These are phyloP conservation scores for Antennarius striatus DNA, from an alignment of 2,113 vertebrate genomes.

Conservation along the genomic window DNA sequence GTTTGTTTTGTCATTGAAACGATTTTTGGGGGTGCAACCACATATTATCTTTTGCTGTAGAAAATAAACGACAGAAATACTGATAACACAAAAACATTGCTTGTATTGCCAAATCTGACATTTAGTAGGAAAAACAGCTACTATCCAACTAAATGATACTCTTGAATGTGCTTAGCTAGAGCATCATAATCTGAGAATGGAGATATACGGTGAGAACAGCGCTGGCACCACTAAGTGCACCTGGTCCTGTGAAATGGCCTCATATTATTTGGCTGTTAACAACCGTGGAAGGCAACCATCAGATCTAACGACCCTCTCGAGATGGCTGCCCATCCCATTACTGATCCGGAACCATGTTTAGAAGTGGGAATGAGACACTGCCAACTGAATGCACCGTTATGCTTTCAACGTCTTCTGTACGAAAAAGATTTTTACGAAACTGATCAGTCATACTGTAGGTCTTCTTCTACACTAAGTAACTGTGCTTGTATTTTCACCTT, in stretches of 20 bases:
- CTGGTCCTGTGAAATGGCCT: constrained; percentile 49
- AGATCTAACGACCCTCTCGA: constrained; percentile 48
- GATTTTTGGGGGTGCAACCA: background rate
- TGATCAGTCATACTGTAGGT: too few relatives aligned
- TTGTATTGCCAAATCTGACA: background rate
- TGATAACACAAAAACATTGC: too few relatives aligned
- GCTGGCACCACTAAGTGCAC: constrained; percentile 51
- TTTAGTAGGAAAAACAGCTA: constrained; percentile 10
- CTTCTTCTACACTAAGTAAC: constrained; percentile 5
- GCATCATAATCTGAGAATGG: constrained; percentile 27
- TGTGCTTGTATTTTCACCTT: too few relatives aligned
- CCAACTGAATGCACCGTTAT: background rate
- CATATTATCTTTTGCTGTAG: constrained; percentile 1
- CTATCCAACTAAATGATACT: constrained; percentile 2
- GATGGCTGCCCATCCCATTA: constrained; percentile 49
- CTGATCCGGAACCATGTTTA: constrained; percentile 34
- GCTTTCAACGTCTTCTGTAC: background rate
- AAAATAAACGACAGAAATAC: too few relatives aligned
- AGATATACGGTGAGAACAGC: constrained; percentile 25
- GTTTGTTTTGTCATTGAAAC: background rate
- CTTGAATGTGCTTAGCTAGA: constrained; percentile 4
- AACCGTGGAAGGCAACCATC: constrained; percentile 53
- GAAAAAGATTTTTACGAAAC: constrained; percentile 6
- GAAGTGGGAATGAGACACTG: constrained; percentile 21
- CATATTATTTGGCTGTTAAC: constrained; percentile 55